Evolutionary conservation across 64 coral and sea anemone genomes (phyloP).

Genomic region (Cladopsammia gracilis): DNA sequence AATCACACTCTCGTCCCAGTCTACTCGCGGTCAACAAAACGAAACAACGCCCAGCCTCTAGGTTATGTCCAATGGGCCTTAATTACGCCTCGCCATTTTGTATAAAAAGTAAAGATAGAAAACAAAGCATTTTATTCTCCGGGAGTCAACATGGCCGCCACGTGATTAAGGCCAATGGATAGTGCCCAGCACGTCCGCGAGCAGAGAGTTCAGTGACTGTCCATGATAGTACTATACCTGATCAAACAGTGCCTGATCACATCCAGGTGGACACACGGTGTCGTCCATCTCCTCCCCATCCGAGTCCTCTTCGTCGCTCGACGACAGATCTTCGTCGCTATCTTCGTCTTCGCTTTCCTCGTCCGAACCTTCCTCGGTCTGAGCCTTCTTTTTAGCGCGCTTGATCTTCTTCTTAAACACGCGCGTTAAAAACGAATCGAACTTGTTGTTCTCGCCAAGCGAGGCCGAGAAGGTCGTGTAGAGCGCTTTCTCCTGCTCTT

Average conservation of each 20-base stretch:
- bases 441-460: conserved; percentile 98
- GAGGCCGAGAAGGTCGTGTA: conserved; percentile 80
- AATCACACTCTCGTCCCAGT: too few species aligned
- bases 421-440: conserved; percentile 91
- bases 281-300: conserved; percentile 94
- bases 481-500: conserved; percentile 95
- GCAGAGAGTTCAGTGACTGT: too few species aligned
- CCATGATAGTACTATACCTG: conserved; percentile 19
- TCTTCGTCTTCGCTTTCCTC: conserved; percentile 98
- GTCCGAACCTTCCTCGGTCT: conserved; percentile 91
- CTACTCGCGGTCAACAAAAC: too few species aligned
- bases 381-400: conserved; percentile 92
- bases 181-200: too few species aligned
- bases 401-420: conserved; percentile 99
- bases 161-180: too few species aligned
- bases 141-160: too few species aligned
- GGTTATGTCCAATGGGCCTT: too few species aligned
- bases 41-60: too few species aligned
- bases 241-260: conserved; percentile 96
- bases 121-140: too few species aligned
- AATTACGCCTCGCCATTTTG: too few species aligned
- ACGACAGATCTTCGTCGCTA: conserved; percentile 96
- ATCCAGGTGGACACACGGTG: conserved; percentile 94
- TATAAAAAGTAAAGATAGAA: too few species aligned
- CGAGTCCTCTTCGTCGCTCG: conserved; percentile 94